Evolutionary conservation across 1,140 invertebrate genomes (phyloP), one percentile per base, ranked within the genome.

Genomic region (Ylistrum balloti): DNA sequence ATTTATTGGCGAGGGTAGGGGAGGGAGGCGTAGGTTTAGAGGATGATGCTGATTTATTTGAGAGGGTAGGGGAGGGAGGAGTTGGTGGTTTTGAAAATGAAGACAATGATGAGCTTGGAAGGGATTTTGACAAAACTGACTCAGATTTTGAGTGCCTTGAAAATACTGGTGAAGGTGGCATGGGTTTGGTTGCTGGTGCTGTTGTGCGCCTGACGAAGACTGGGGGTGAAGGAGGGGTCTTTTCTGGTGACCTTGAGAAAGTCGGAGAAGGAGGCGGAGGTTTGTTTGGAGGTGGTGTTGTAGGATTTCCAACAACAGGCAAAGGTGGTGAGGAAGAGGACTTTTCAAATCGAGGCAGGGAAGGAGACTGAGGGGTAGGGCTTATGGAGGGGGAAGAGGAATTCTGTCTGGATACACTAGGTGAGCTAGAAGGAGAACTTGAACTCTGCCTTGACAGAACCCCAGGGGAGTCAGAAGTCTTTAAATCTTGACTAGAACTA

Each of bases 401-500:
- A 17, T 74, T 74, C 56, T 74, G 56, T 74, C 56, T 74, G 22
- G 56, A 74, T 74, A 74, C n/a, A 74, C 28, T 74, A 3, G 56
- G 56, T 3, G 56, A 74, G 56, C 56, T 74, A 28, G 56, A 74
- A 2, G 56, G 56, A n/a, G 56, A 74, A n/a, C 56, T 28, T 74
- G 56, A 74, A 28, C 56, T 74, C n/a, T 74, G 56, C 28, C 56
- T 74, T 28, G 56, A 74, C 20, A 74, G n/a, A 74, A 17, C 56
- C 56, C 56, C 56, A 74, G 56, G 33, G 13, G 33, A 33, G 20
- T 85, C 22, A 74, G 22, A n/a, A n/a, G 56, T 5, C n/a, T 32
- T 74, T 22, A n/a, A 74, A 74, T 74, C 56, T 86, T 86, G 86
- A 86, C 34, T 74, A 34, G 56, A 35, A 88, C 11, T 88, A 85